A percentile compares a stretch with the other conserved stretches of the same genome.
These are phyloP conservation scores for Mastomys natalensis DNA, from an alignment of 2,113 vertebrate genomes.

Conservation along the genomic window DNA sequence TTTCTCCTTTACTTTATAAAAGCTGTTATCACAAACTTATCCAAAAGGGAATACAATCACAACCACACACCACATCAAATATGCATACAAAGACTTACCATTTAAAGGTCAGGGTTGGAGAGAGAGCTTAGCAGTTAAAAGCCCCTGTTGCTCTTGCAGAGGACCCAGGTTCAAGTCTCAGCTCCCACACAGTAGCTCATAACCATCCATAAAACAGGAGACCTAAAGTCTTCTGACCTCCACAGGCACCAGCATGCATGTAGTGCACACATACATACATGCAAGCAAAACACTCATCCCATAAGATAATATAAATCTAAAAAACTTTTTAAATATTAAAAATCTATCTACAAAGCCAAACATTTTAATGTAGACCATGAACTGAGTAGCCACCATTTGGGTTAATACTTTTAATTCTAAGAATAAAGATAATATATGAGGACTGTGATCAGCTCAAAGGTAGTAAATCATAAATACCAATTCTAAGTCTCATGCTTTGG, in stretches of 20 bases:
- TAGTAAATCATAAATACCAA: slow-evolving; percentile 11
- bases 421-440: slow-evolving; percentile 49
- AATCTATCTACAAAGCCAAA: slow-evolving; percentile 43
- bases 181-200: too few species aligned
- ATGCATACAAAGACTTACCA: slow-evolving; percentile 33
- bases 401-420: slow-evolving; percentile 45
- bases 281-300: background rate
- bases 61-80: slow-evolving; percentile 49
- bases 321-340: background rate
- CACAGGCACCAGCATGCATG: background rate
- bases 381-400: slow-evolving; percentile 28
- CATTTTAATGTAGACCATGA: slow-evolving; percentile 47
- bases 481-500: background rate
- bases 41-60: slow-evolving; percentile 29
- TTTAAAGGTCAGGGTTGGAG: slow-evolving; percentile 11
- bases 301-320: background rate
- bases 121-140: background rate
- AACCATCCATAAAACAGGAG: background rate
- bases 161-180: background rate
- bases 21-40: slow-evolving; percentile 49
- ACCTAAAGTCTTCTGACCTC: background rate
- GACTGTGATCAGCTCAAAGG: slow-evolving; percentile 45
- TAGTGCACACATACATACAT: background rate
- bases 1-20: slow-evolving; percentile 19
- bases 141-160: background rate